A percentile compares a stretch with the other conserved stretches of the same genome.
phyloP scores from a whole-genome alignment of 2,113 vertebrate genomes.

The Nannospalax galili region DNA sequence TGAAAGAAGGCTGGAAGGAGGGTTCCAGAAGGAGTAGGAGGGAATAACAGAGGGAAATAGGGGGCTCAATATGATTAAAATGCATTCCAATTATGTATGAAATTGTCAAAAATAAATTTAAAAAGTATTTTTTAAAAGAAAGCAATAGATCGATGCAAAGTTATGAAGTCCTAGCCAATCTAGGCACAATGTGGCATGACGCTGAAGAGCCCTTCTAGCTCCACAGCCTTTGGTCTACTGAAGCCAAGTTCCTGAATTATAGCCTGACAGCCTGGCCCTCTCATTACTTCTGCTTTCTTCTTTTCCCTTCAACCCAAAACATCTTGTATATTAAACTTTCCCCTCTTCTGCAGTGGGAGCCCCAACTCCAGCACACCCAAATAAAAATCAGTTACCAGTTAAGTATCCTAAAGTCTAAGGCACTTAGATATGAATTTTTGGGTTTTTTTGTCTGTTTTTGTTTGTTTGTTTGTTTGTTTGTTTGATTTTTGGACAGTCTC shows the following conservation, averaged over 20 bases:
- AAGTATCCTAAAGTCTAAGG: background rate
- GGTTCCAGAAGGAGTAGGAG: background rate
- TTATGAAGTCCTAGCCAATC: background rate
- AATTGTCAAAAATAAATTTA: background rate
- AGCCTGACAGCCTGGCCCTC: background rate
- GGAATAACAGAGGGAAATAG: background rate
- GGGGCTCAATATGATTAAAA: background rate
- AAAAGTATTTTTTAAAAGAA: background rate
- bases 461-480: no score
- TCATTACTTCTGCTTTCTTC: background rate
- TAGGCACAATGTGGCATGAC: background rate
- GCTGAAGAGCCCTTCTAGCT: background rate
- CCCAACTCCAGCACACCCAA: background rate
- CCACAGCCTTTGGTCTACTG: background rate
- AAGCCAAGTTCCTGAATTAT: background rate
- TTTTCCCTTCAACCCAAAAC: background rate
- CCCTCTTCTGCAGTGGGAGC: background rate
- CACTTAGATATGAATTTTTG: background rate
- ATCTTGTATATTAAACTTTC: background rate
- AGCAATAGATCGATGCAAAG: background rate
- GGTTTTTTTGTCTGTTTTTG: no score
- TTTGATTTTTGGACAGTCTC: no score
- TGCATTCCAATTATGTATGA: background rate
- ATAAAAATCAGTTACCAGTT: background rate
- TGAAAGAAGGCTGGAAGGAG: background rate